A percentile compares a stretch with the other conserved stretches of the same genome.
These are phyloP conservation scores for Otolemur garnettii DNA, from an alignment of 2,113 vertebrate genomes.

Conservation along the genomic window DNA sequence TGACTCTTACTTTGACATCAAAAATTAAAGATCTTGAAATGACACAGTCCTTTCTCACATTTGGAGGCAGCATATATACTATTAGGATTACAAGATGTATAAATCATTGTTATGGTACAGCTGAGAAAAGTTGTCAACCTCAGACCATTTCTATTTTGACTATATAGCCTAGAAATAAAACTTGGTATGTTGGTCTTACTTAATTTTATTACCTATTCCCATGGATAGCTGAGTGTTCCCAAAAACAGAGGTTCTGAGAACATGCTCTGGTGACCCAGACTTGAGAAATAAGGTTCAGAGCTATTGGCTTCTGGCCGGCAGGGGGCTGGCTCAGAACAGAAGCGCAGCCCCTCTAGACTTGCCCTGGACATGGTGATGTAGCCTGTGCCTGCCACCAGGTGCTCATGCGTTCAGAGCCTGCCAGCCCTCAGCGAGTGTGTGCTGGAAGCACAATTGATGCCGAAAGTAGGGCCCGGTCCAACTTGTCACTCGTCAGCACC, in stretches of 20 bases:
- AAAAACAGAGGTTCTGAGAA: constrained; percentile 54
- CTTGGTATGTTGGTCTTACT: constrained; percentile 59
- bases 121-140: constrained; percentile 70
- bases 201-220: constrained; percentile 74
- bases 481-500: background rate
- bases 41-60: constrained; percentile 52
- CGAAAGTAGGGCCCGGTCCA: background rate
- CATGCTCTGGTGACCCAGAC: constrained; percentile 44
- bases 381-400: background rate
- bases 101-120: constrained; percentile 56
- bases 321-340: background rate
- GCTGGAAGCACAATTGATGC: background rate
- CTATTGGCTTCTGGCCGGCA: background rate
- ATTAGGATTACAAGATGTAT: constrained; percentile 56
- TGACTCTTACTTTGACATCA: constrained; percentile 63
- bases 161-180: constrained; percentile 75
- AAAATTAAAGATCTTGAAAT: constrained; percentile 59
- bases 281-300: constrained; percentile 57
- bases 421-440: background rate
- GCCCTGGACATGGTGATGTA: background rate
- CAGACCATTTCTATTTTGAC: constrained; percentile 71
- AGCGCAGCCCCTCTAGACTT: background rate
- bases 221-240: constrained; percentile 69
- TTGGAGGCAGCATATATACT: constrained; percentile 52
- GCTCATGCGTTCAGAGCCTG: constrained; percentile 7